Conservation (phyloP, 1,140 invertebrate genomes). For the Lepidotrigona ventralis region DNA sequence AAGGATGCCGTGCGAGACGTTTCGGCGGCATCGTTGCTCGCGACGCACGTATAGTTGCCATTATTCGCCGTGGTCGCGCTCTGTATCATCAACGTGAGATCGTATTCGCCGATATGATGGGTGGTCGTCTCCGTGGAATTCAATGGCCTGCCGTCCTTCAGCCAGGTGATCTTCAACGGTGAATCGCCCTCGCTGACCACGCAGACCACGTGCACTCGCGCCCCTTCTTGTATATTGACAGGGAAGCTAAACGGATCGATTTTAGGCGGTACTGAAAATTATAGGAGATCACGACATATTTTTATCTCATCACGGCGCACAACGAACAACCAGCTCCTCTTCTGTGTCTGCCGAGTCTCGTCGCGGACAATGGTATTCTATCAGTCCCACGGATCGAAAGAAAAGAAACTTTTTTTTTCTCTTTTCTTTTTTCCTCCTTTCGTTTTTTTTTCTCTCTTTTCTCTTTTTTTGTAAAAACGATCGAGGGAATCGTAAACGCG, state of each 20-base stretch:
- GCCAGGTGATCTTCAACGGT: conserved; percentile 85
- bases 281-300: conserved; percentile 62
- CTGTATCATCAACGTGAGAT: conserved; percentile 78
- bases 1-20: conserved; percentile 79
- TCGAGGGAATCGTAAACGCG: neutral
- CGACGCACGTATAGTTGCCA: conserved; percentile 94
- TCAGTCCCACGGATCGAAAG: neutral
- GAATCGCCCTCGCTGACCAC: conserved; percentile 85
- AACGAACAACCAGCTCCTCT: conserved; percentile 3
- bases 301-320: conserved; percentile 48
- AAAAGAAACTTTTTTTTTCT: neutral
- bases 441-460: neutral
- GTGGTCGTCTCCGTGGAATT: conserved; percentile 70
- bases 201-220: conserved; percentile 83
- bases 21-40: conserved; percentile 90
- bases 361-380: neutral
- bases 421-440: neutral
- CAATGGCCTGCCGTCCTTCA: conserved; percentile 81
- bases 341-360: neutral
- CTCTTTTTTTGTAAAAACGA: neutral
- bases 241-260: conserved; percentile 83
- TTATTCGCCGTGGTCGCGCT: conserved; percentile 84
- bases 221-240: conserved; percentile 80
- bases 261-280: conserved; percentile 82
- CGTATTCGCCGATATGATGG: conserved; percentile 78